Evolutionary conservation across 2,113 vertebrate species (phyloP), one percentile per base, ranked within the genome.

Genomic region (Etia nguti): DNA sequence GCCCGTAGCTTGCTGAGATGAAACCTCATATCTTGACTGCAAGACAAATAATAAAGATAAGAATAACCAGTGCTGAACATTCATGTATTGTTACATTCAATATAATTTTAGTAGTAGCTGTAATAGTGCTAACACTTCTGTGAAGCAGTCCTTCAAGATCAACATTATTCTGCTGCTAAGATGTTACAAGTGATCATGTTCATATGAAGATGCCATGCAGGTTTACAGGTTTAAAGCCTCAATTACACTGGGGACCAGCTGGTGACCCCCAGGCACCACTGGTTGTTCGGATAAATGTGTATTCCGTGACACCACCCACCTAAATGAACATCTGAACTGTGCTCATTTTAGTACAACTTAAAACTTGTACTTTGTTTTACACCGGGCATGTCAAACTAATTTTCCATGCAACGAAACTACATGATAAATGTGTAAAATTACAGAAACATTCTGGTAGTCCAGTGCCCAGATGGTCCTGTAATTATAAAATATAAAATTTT

Each of bases 1-100:
- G 80, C 90, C 89, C 4, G 90, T 9, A 57, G 95, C 90, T 81
- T 90, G 96, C 89, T 93, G 93, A 75, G 90, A 43, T 65, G 94
- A 80, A 3, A 88, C 89, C 18, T 95, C 97, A 95, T 94, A 90
- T 94, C 96, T 96, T 52, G 91, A 90, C 97, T 98, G 94, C 4
- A 56, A 88, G 31, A 41, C 18, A 90, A 70, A 91, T 90, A 29
- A 68, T 31, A 46, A n/a, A 43, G 26, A 4, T 60, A 31, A 52
- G 70, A 70, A 48, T 82, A 4, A 48, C 3, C 9, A 68, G 62
- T n/a, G 68, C n/a, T 60, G 29, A 22, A 50, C 7, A 56, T 29
- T 52, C 3, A 24, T 20, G 12, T 24, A 46, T 24, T 43, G 16
- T 68, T 48, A 83, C 26, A 50, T 50, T 31, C 16, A 31, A 75